Base-by-base conservation (phyloP, 2,888 invertebrate genomes). In the Euplagia quadripunctaria region DNA sequence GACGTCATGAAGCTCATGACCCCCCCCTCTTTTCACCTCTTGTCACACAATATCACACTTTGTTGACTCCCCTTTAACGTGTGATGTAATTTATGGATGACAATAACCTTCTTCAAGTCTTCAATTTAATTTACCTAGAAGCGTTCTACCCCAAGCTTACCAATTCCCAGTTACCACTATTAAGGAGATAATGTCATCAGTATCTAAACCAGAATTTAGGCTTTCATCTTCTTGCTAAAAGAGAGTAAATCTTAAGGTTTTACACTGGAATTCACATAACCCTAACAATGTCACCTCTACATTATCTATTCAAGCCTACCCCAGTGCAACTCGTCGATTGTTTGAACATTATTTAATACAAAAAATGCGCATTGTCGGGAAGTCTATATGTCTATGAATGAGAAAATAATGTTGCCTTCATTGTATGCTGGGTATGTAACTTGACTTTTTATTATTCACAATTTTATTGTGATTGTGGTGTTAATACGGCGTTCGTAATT, bases 291-390 rank as follows among this genome's bases (percentile, higher is more conserved):
- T 52, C 43, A 55, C 42, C 31, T 42, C 43, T 65, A 31, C 61
- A 14, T 43, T 58, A 71, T 49, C 68, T 68, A 77, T 79, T 76
- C 73, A 75, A 77, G 70, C 64, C 20, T 43, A 73, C 74, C 68
- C 70, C 31, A 84, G 71, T 76, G 81, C 76, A 79, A 77, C 76
- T 72, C 67, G 42, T 74, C 83, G 71, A 85, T 84, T 83, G 85
- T 85, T 82, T 77, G 64, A 72, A 75, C 74, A 76, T 73, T 79
- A 83, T 75, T 68, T 75, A 42, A n/a, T 31, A 75, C 64, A 82
- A 80, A 86, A 86, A 86, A 66, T 16, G 9, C 41, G 69, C 87
- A 86, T 86, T 86, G 86, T 86, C 81, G 75, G 78, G 83, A 86
- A 86, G 85, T 81, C 78, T 43, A 49, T 61, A 46, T 31, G 69